Percentiles rank a stretch among this genome's conserved stretches.
phyloP scores from a whole-genome alignment of 2,797 vertebrate genomes.

The Phylloscopus collybita region DNA sequence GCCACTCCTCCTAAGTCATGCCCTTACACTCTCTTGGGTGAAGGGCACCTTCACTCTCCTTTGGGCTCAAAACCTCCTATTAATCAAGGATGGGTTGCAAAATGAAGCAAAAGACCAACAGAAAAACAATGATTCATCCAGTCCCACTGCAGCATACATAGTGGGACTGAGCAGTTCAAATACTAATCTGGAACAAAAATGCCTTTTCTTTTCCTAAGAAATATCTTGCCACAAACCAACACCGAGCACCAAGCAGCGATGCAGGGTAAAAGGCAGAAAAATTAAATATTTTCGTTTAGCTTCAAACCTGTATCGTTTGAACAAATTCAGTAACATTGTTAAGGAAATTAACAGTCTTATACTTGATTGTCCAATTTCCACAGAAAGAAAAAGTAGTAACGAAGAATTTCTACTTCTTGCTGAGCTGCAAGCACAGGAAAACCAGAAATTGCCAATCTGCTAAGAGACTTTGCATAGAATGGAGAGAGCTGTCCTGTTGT shows the following conservation, averaged over 20 bases:
- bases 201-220: not conserved
- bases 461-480: not conserved
- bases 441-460: not conserved
- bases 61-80: not conserved
- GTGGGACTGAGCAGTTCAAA: not conserved
- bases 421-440: not conserved
- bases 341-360: not conserved
- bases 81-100: not conserved
- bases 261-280: not conserved
- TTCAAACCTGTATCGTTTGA: not conserved
- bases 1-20: not conserved
- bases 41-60: not conserved
- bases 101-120: not conserved
- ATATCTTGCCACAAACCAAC: not conserved
- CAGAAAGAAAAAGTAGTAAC: not conserved
- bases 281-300: not conserved
- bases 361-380: not conserved
- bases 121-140: not conserved
- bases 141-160: not conserved
- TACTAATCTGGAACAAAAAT: not conserved
- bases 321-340: not conserved
- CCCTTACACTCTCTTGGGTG: not conserved
- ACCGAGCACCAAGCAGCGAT: not conserved
- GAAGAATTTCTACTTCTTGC: not conserved
- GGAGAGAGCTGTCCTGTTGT: not conserved